phyloP scores from a whole-genome alignment of 2,113 vertebrate genomes.

The Pteropus alecto region DNA sequence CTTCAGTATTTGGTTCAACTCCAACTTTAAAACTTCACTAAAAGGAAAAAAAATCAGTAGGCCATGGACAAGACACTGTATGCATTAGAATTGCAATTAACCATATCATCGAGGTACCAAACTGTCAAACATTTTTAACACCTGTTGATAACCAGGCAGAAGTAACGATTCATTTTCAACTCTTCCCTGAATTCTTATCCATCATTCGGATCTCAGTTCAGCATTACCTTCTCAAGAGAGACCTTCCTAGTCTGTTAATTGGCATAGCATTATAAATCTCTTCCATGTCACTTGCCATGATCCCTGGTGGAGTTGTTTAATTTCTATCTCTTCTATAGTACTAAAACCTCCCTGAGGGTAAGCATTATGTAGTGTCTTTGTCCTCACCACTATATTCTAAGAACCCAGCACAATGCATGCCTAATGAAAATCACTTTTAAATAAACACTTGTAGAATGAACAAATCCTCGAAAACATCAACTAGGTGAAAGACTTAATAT shows the following conservation, averaged over 20 bases:
- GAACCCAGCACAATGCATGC: background rate
- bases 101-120: background rate
- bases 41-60: background rate
- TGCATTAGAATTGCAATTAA: background rate
- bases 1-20: background rate
- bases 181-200: background rate
- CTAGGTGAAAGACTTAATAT: background rate
- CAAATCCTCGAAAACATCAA: background rate
- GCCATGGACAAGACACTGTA: background rate
- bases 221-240: background rate
- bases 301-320: background rate
- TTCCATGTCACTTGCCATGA: background rate
- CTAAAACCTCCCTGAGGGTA: background rate
- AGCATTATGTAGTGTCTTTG: background rate
- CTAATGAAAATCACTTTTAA: background rate
- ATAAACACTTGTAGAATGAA: background rate
- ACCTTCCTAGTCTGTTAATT: background rate
- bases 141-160: background rate
- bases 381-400: background rate
- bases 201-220: background rate
- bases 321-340: background rate
- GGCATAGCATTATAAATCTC: background rate
- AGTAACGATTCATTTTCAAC: background rate
- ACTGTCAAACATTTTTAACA: background rate
- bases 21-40: constrained; percentile 20